A percentile compares a stretch with the other conserved stretches of the same genome.
Evolutionary conservation across 2,797 vertebrate species (phyloP).

Genomic region (Sciaenops ocellatus): DNA sequence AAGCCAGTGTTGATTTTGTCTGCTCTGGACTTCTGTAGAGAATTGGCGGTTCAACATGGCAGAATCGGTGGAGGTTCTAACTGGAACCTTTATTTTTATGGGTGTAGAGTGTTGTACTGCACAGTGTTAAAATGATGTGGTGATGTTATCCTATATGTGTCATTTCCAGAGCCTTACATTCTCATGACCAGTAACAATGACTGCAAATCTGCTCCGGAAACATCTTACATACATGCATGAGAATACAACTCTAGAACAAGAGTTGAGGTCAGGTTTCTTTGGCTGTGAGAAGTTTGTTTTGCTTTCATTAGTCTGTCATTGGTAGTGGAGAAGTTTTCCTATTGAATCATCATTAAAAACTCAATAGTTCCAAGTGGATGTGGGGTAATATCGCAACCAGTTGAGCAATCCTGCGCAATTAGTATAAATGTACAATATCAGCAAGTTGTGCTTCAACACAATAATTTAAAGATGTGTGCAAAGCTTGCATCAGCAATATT

Average conservation of each 20-base stretch:
- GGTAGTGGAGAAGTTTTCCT: background rate
- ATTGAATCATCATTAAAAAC: too few relatives aligned
- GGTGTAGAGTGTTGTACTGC: too few relatives aligned
- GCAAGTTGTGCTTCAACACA: background rate
- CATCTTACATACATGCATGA: background rate
- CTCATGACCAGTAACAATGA: background rate
- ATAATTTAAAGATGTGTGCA: background rate
- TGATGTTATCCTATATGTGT: too few relatives aligned
- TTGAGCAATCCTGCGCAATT: too few relatives aligned
- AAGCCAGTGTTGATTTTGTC: too few relatives aligned
- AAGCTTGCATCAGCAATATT: background rate
- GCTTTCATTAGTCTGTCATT: background rate
- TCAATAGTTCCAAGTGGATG: too few relatives aligned
- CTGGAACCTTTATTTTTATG: too few relatives aligned
- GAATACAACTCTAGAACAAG: background rate
- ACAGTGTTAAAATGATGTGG: too few relatives aligned
- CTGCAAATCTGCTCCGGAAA: background rate
- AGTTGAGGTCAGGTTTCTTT: background rate
- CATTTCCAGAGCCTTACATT: background rate
- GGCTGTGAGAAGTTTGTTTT: background rate
- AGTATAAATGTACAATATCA: background rate
- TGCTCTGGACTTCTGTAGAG: too few relatives aligned
- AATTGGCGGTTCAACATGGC: too few relatives aligned
- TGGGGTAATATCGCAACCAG: too few relatives aligned
- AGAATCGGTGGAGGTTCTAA: too few relatives aligned